Percentiles rank a stretch among this genome's conserved stretches.
Conservation (phyloP, 2,113 vertebrate species). For the Tupaia tana region DNA sequence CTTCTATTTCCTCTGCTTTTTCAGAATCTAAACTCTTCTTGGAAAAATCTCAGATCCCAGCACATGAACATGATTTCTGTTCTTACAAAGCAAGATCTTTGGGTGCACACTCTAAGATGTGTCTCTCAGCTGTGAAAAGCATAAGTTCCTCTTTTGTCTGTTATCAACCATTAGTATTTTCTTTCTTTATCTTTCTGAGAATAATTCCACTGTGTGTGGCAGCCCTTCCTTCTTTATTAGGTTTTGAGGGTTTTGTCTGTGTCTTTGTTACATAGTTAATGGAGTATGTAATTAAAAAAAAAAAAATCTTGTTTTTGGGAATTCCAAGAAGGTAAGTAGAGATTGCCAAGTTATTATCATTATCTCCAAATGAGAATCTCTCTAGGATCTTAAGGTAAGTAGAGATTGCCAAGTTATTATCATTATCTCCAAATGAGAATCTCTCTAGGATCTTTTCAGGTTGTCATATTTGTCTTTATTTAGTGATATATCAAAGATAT, state of each 20-base stretch:
- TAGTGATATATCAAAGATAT: not conserved
- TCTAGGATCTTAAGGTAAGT: not conserved
- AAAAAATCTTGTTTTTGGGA: not conserved
- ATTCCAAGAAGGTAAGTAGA: not conserved
- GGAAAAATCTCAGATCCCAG: not conserved
- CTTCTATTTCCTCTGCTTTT: not conserved
- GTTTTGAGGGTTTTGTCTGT: not conserved
- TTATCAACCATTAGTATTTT: not conserved
- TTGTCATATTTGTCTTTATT: conserved; percentile 36
- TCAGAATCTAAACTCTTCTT: not conserved
- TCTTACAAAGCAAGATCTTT: not conserved
- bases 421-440: not conserved
- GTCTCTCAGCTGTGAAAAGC: not conserved
- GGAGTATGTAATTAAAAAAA: not conserved
- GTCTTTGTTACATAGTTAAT: not conserved
- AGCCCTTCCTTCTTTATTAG: not conserved
- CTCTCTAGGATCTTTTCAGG: not conserved
- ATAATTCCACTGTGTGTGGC: not conserved
- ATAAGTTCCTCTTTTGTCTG: not conserved
- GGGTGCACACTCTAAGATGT: not conserved
- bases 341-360: not conserved
- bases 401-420: not conserved
- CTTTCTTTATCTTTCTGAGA: not conserved
- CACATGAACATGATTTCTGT: not conserved
- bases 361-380: not conserved